Conservation (phyloP, 2,797 vertebrate species). For the Acanthornis magna region DNA sequence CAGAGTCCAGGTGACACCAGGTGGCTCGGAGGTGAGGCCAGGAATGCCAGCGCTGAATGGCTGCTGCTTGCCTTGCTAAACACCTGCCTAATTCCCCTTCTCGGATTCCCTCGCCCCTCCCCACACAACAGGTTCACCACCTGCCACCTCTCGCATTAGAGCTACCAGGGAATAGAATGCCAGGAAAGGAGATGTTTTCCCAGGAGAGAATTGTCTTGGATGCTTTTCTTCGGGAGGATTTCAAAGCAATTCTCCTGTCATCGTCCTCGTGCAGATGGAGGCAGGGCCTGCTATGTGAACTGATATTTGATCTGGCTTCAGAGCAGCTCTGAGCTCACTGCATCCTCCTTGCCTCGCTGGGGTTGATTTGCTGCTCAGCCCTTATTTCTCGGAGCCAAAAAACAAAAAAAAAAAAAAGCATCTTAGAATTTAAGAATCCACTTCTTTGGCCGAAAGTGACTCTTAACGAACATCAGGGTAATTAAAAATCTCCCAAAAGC, state of each 20-base stretch:
- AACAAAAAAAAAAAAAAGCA: not conserved
- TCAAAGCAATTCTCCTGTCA: conserved; percentile 20
- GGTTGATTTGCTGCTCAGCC: not conserved
- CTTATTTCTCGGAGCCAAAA: not conserved
- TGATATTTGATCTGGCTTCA: conserved; percentile 50
- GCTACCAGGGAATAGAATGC: not conserved
- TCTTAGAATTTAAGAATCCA: not conserved
- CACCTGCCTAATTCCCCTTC: conserved; percentile 40
- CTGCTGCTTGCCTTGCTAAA: not conserved
- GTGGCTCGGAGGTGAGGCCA: not conserved
- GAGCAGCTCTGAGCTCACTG: not conserved
- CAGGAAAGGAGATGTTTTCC: not conserved
- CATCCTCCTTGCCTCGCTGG: not conserved
- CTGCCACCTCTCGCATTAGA: not conserved
- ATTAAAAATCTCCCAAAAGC: conserved; percentile 55
- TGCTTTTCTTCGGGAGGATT: not conserved
- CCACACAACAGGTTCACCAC: not conserved
- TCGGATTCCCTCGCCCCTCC: not conserved
- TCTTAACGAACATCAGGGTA: conserved; percentile 44
- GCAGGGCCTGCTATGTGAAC: not conserved
- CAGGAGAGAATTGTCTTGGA: not conserved
- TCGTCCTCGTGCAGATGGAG: not conserved
- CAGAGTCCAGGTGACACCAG: not conserved
- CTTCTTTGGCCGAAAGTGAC: not conserved
- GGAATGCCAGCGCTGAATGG: not conserved